Base-by-base conservation (phyloP, 2,888 invertebrate species). In the Emesis furor region DNA sequence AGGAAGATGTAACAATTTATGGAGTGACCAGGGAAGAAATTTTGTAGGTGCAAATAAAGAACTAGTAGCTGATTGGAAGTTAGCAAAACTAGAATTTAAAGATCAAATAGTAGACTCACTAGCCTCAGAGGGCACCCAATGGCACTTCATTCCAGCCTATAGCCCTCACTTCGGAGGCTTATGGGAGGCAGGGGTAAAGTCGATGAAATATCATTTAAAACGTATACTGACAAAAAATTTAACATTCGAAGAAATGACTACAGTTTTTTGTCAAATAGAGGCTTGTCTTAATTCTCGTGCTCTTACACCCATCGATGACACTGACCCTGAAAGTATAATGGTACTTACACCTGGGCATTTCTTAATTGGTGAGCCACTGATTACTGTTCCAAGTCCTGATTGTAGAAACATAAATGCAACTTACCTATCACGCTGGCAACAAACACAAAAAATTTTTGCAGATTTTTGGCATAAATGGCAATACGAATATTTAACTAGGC, bases 11-110 rank as follows among this genome's bases (percentile, higher is more conserved):
- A 8, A 17, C 0, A 74, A 86, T n/a, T 8, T 88, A 1, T 87
- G 84, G 82, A 87, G 86, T 37, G 86, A 89, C 39, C 82, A 86
- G 35, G 89, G 88, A 4, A 69, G 84, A 72, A 88, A 82, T 59
- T 88, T 88, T 59, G 65, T 86, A 1, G 88, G 87, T 1, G 87
- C 88, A 0, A 77, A 83, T 24, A 87, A 81, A 79, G 82, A 86
- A 51, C 65, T 89, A 10, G 39, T 10, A 10, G 73, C 65, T 4
- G 78, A 84, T 8, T 87, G 77, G 77, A 51, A 73, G 24, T 79
- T 82, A 51, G 81, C 81, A 1, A 82, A 78, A 12, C 39, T 83
- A 73, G 17, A 75, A 62, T 80, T 83, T 55, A n/a, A 39, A 6
- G 76, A 73, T 14, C 14, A 42, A 1, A 71, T 83, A 24, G 65